These are phyloP conservation scores for Myiozetetes cayanensis DNA, from an alignment of 2,113 vertebrate genomes.

Conservation along the genomic window DNA sequence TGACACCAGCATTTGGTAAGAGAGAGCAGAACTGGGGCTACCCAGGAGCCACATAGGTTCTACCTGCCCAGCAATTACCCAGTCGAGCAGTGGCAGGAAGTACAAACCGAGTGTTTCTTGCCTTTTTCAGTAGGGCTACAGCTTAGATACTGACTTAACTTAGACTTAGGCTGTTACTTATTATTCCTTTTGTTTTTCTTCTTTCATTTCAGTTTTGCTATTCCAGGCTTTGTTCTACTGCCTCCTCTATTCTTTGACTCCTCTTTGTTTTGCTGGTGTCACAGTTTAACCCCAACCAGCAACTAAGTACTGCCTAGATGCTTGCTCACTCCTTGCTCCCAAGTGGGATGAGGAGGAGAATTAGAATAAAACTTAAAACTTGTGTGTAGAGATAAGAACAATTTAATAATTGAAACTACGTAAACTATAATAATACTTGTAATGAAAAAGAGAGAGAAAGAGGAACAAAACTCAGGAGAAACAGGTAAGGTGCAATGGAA, in stretches of 20 bases:
- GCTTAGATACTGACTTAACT: background rate
- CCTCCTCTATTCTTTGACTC: background rate
- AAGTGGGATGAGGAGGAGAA: background rate
- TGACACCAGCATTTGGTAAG: background rate
- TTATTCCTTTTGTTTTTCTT: background rate
- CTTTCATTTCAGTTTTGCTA: background rate
- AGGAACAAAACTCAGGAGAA: background rate
- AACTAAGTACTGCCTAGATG: background rate
- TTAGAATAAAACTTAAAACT: background rate
- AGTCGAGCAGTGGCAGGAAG: background rate
- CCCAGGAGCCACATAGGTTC: background rate
- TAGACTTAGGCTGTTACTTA: background rate
- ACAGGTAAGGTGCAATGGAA: background rate
- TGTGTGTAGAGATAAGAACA: background rate
- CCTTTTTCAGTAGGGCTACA: background rate
- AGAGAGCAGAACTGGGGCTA: background rate
- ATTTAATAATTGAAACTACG: background rate
- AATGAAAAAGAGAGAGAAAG: background rate
- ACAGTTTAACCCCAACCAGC: background rate
- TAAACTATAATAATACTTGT: background rate
- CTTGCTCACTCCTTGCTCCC: background rate
- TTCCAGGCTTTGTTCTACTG: background rate
- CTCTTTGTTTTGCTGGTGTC: background rate
- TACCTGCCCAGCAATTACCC: rapidly evolving
- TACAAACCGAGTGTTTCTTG: background rate